Base-by-base conservation (phyloP, 2,888 invertebrate species). In the Coelopa pilipes region DNA sequence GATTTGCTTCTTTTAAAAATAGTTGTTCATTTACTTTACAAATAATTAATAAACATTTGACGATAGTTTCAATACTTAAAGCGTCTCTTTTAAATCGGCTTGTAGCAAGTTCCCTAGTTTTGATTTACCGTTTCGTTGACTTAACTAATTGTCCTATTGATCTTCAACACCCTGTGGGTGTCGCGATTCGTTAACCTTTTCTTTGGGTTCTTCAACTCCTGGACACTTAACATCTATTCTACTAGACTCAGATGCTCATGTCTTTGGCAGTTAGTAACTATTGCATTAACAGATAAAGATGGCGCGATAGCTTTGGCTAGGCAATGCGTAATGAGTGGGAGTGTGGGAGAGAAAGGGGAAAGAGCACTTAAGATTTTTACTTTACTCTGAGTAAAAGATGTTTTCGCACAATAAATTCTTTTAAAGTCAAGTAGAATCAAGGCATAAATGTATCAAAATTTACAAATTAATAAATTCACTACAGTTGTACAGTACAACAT, bases 241-340 rank as follows among this genome's bases (percentile, higher is more conserved):
- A 34, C 34, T 34, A 34, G 34, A 4, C 34, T 34, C 34, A 4
- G 34, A 34, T 34, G 34, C 47, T 59, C 57, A 59, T 59, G 17
- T 63, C 63, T 63, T 63, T 63, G 63, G 63, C 46, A 46, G n/a
- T 45, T 24, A 2, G 34, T 63, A 17, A 46, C n/a, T 63, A 17
- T 17, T 46, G 24, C 19, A 13, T 59, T 59, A 59, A 59, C 1
- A 59, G 21, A 12, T 12, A 59, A 59, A 59, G 12, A 59, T 24
- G 19, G 57, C 19, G 57, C 24, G 19, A 59, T 21, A 59, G 17
- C 45, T 47, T 11, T 45, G 10, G 46, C 13, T 34, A 13, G 5
- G 46, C 17, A 1, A 17, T 13, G 7, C 19, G 10, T 63, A 34
- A 21, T 62, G 34, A 19, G 21, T 24, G 34, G 24, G 45, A 62